Evolutionary conservation across 2,888 invertebrate species (phyloP).

Genomic region (Stenchaetothrips biformis): DNA sequence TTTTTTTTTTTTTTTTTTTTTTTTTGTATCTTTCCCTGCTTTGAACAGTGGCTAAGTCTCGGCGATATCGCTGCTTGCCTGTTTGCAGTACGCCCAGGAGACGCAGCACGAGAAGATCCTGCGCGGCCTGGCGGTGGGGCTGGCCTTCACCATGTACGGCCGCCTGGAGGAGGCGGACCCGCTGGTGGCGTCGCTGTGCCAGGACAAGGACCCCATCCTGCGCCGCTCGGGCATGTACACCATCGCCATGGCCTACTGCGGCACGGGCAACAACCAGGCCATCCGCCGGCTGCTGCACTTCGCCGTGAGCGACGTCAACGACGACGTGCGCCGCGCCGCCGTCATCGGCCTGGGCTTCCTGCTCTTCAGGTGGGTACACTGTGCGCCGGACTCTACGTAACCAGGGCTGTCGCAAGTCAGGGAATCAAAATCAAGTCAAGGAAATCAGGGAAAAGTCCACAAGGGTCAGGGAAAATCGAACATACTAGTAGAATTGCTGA

Average conservation of each 20-base stretch:
- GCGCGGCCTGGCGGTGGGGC: slow-evolving; percentile 93
- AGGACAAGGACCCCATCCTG: slow-evolving; percentile 92
- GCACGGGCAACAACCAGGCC: slow-evolving; percentile 95
- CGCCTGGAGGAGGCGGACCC: slow-evolving; percentile 94
- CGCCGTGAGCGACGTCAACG: slow-evolving; percentile 94
- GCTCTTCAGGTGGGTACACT: slow-evolving; percentile 67
- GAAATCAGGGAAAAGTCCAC: too few species aligned
- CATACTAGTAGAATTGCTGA: too few species aligned
- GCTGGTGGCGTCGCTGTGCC: slow-evolving; percentile 78
- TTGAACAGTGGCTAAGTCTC: neutral
- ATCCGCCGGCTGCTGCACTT: slow-evolving; percentile 91
- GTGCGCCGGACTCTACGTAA: slow-evolving; percentile 35
- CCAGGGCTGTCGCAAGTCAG: neutral
- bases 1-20: neutral
- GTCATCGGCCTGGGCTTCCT: slow-evolving; percentile 98
- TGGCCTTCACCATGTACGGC: slow-evolving; percentile 94
- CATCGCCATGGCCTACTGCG: slow-evolving; percentile 96
- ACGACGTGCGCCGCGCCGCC: slow-evolving; percentile 96
- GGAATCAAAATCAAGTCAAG: too few species aligned
- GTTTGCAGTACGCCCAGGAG: slow-evolving; percentile 76
- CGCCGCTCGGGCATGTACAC: slow-evolving; percentile 97
- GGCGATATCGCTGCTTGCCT: slow-evolving; percentile 30
- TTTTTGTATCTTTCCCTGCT: too few species aligned
- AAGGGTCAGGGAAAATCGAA: too few species aligned
- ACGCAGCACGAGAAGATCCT: slow-evolving; percentile 98